Conservation (phyloP, 2,797 vertebrate genomes). For the Acanthurus lineatus region DNA sequence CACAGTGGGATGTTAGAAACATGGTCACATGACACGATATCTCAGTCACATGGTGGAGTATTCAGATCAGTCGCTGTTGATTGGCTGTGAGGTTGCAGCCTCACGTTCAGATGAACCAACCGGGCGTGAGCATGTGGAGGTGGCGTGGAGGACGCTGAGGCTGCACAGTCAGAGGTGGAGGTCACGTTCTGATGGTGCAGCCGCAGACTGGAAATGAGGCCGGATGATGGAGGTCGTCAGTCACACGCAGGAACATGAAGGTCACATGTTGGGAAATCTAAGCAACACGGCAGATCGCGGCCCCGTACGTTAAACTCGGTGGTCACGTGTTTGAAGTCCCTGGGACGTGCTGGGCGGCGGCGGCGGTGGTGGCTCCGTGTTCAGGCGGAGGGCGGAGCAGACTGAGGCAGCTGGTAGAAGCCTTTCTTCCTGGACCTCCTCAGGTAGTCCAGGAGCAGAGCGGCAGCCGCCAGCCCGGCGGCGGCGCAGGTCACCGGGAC, state of each 20-base stretch:
- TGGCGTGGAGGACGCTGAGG: neutral
- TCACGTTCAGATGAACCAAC: neutral
- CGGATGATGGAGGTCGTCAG: neutral
- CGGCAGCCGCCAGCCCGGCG: constrained; percentile 25
- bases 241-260: neutral
- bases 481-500: constrained; percentile 47
- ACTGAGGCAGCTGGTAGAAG: constrained; percentile 79
- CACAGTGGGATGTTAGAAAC: neutral
- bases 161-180: neutral
- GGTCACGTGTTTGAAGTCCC: neutral
- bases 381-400: constrained; percentile 55
- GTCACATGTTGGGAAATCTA: neutral
- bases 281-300: neutral
- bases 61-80: too few species aligned
- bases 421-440: constrained; percentile 81
- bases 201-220: neutral
- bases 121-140: neutral
- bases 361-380: neutral
- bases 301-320: neutral
- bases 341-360: too few species aligned
- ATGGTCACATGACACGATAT: too few species aligned
- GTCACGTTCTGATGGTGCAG: neutral
- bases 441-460: constrained; percentile 70
- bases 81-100: too few species aligned
- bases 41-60: too few species aligned